A percentile compares a stretch with the other conserved stretches of the same genome.
phyloP scores from a whole-genome alignment of 1,140 invertebrate genomes.

The Drosophila elegans region DNA sequence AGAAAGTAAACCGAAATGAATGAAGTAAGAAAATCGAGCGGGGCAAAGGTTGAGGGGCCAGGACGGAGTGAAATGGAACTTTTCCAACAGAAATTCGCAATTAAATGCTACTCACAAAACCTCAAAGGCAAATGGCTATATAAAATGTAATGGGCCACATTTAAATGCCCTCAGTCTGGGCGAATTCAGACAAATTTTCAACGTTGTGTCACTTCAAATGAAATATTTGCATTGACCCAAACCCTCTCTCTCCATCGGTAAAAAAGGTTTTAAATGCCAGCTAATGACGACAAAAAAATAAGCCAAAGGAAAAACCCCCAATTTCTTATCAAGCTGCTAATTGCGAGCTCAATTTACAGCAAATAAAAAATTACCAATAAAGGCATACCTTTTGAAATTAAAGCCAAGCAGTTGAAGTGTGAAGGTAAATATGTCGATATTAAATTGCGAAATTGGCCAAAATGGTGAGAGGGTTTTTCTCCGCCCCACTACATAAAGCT shows the following conservation, averaged over 20 bases:
- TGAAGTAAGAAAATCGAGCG: constrained; percentile 12
- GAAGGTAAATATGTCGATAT: constrained; percentile 27
- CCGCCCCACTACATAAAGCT: constrained; percentile 38
- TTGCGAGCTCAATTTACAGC: constrained; percentile 66
- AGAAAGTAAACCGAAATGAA: constrained; percentile 21
- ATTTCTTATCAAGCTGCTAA: constrained; percentile 42
- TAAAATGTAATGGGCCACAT: constrained; percentile 69
- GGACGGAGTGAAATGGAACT: constrained; percentile 17
- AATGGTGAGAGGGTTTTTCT: not conserved
- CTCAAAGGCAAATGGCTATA: constrained; percentile 79
- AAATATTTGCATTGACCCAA: constrained; percentile 63
- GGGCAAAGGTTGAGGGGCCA: not conserved
- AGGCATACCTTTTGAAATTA: constrained; percentile 55
- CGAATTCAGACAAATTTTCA: constrained; percentile 62
- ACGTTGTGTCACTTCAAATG: constrained; percentile 58
- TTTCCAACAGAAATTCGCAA: constrained; percentile 70
- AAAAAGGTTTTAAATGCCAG: constrained; percentile 64
- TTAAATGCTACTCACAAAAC: constrained; percentile 72
- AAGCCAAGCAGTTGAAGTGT: constrained; percentile 33
- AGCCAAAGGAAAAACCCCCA: constrained; percentile 8
- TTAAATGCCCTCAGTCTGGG: constrained; percentile 49
- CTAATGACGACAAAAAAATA: constrained; percentile 44
- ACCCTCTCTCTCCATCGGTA: constrained; percentile 33
- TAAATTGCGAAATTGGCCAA: constrained; percentile 14
- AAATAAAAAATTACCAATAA: constrained; percentile 7